A percentile compares a stretch with the other conserved stretches of the same genome.
These are phyloP conservation scores for Cremastobaeus sp. DNA, from an alignment of 2,888 invertebrate species.

Conservation along the genomic window DNA sequence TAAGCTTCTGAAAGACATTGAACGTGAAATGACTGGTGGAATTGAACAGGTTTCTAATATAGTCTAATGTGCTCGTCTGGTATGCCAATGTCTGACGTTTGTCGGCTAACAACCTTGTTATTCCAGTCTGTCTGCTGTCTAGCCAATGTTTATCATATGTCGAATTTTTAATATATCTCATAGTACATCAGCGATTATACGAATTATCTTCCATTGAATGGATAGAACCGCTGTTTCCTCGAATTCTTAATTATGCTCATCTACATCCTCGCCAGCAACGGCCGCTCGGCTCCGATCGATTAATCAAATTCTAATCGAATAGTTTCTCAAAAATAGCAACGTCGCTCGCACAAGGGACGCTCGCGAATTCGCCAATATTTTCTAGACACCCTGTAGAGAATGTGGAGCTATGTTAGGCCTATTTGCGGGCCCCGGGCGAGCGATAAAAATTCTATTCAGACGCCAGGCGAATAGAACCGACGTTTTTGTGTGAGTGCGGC, in stretches of 20 bases:
- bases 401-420: constrained; percentile 38
- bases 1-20: constrained; percentile 35
- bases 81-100: constrained; percentile 38
- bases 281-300: no score
- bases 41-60: constrained; percentile 59
- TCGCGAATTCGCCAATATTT: no score
- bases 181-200: constrained; percentile 1
- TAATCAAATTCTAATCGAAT: no score
- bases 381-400: constrained; percentile 36
- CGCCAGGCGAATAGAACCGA: constrained; percentile 60
- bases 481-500: constrained; percentile 39
- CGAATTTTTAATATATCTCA: constrained; percentile 18
- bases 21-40: constrained; percentile 42
- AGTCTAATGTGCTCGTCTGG: constrained; percentile 56
- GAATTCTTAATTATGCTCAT: no score
- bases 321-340: background rate
- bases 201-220: no score
- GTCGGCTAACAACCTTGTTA: constrained; percentile 45
- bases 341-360: background rate
- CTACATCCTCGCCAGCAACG: no score
- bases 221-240: no score
- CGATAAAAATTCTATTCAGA: constrained; percentile 60
- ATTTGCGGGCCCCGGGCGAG: constrained; percentile 40
- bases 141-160: constrained; percentile 47
- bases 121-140: constrained; percentile 56